Evolutionary conservation across 2,113 vertebrate genomes (phyloP).

Genomic region (Hystrix brachyura): DNA sequence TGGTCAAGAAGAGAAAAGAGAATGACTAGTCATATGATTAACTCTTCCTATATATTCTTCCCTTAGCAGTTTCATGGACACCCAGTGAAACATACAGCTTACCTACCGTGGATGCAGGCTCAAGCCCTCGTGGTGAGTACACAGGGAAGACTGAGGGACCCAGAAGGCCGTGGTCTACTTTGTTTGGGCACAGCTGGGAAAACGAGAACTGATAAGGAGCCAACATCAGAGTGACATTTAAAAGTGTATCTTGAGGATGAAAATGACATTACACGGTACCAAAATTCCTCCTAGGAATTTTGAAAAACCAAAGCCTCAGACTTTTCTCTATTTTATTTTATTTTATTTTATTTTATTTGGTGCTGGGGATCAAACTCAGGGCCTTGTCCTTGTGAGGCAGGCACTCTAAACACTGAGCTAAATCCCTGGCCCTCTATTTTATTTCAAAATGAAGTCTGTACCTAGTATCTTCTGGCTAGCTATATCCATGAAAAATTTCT

Average conservation of each 20-base stretch:
- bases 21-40: background rate
- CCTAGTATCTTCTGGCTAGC: background rate
- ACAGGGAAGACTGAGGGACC: background rate
- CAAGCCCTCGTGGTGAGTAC: conserved; percentile 58
- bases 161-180: background rate
- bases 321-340: conserved; percentile 15
- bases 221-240: background rate
- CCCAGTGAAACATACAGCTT: conserved; percentile 3
- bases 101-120: background rate
- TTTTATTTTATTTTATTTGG: too few species aligned
- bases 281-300: conserved; percentile 9
- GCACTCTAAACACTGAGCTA: too few species aligned
- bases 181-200: background rate
- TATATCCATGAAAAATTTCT: background rate
- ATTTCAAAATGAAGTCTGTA: conserved; percentile 15
- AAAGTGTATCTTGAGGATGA: background rate
- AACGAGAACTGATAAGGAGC: background rate
- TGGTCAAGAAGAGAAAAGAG: background rate
- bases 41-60: conserved; percentile 25
- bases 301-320: background rate
- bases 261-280: background rate
- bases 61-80: conserved; percentile 23
- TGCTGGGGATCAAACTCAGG: too few species aligned
- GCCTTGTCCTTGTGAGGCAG: too few species aligned
- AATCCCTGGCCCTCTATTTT: background rate